phyloP scores from a whole-genome alignment of 2,113 vertebrate genomes.

The Phoenicopterus ruber region DNA sequence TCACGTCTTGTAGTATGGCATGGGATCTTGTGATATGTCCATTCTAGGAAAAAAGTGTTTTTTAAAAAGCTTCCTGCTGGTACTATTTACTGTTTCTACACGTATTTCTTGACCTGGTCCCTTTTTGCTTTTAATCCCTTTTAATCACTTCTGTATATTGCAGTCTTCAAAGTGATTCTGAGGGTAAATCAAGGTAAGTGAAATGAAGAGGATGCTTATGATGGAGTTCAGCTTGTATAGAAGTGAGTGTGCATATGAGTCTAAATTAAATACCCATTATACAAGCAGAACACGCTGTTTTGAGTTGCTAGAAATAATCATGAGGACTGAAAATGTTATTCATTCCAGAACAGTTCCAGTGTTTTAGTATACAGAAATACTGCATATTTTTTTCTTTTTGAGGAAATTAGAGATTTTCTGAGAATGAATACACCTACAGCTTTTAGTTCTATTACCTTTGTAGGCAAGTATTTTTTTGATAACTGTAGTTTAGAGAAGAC shows the following conservation, averaged over 20 bases:
- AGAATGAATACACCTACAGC: background rate
- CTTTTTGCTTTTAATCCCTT: background rate
- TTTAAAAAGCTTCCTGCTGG: background rate
- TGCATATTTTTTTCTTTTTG: background rate
- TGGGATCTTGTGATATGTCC: background rate
- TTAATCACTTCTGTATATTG: background rate
- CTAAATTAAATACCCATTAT: conserved; percentile 41
- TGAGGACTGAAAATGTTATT: background rate
- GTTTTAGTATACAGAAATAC: background rate
- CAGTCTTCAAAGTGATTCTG: background rate
- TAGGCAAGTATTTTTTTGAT: background rate
- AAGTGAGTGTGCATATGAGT: background rate
- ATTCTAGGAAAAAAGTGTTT: background rate
- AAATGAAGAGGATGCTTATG: conserved; percentile 16
- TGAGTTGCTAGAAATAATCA: conserved; percentile 24
- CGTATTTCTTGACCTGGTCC: background rate
- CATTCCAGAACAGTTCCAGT: background rate
- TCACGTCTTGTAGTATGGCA: background rate
- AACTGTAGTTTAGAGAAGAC: background rate
- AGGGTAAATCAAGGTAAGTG: conserved; percentile 20
- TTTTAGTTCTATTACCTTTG: background rate
- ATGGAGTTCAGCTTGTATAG: background rate
- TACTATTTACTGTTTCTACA: background rate
- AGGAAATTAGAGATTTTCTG: background rate
- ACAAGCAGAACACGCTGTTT: background rate